Evolutionary conservation across 2,797 vertebrate genomes (phyloP).

Genomic region (Momotus momota): DNA sequence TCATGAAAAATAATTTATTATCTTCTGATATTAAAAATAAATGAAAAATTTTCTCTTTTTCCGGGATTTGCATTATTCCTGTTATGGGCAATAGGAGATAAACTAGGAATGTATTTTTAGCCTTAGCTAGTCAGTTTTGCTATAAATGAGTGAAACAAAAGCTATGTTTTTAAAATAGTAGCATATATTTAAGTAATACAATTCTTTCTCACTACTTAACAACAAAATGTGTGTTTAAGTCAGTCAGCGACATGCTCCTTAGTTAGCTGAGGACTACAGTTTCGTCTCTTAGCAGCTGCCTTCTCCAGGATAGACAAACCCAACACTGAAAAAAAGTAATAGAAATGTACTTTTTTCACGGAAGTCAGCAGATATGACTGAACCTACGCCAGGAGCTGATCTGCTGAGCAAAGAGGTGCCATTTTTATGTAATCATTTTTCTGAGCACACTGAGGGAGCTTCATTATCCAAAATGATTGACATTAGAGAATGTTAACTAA

Average conservation of each 20-base stretch:
- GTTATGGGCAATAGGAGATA: neutral
- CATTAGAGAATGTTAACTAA: neutral
- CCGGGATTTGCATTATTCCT: neutral
- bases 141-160: neutral
- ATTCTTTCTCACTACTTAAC: neutral
- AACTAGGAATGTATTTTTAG: neutral
- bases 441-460: neutral
- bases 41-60: neutral
- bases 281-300: no score
- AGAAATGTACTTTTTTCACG: neutral
- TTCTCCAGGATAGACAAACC: no score
- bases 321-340: no score
- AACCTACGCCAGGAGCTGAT: neutral
- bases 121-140: neutral
- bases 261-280: no score
- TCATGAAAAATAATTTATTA: neutral
- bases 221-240: neutral
- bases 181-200: neutral
- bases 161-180: neutral
- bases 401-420: neutral
- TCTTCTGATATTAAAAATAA: neutral
- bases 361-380: neutral
- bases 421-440: neutral
- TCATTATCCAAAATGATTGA: conserved; percentile 3
- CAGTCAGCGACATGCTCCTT: neutral